These are phyloP conservation scores for Cryptoprocta ferox DNA, from an alignment of 2,797 vertebrate genomes.

Conservation along the genomic window DNA sequence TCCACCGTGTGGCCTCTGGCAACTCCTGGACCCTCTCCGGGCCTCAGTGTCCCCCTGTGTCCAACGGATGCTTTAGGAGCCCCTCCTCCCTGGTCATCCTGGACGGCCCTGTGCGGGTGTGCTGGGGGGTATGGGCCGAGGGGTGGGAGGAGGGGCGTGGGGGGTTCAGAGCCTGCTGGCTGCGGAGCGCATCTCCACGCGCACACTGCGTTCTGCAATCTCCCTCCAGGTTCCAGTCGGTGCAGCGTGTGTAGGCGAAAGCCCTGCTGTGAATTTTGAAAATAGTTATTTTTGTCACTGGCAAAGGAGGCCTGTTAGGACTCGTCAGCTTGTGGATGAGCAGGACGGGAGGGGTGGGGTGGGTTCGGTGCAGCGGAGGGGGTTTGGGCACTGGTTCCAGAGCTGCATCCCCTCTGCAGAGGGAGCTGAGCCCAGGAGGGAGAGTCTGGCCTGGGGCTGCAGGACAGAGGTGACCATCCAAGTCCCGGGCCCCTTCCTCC, in stretches of 20 bases:
- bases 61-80: not conserved
- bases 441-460: not conserved
- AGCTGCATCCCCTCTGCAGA: not conserved
- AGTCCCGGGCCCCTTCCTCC: not conserved
- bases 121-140: not conserved
- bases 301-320: conserved; percentile 90
- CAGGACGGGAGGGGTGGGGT: conserved; percentile 80
- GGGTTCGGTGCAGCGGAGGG: conserved; percentile 57
- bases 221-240: conserved; percentile 88
- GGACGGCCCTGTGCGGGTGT: not conserved
- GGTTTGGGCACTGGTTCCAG: not conserved
- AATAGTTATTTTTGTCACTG: conserved; percentile 91
- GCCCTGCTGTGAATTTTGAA: conserved; percentile 91
- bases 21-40: not conserved
- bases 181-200: conserved; percentile 81
- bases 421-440: not conserved
- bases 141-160: conserved; percentile 71
- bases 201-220: conserved; percentile 87
- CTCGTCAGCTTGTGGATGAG: conserved; percentile 89
- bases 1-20: not conserved
- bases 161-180: conserved; percentile 70
- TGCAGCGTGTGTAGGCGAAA: conserved; percentile 88
- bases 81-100: not conserved
- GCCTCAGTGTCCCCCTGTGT: not conserved
- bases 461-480: not conserved